Evolutionary conservation across 2,888 invertebrate genomes (phyloP).

Genomic region (Gibbula magus): DNA sequence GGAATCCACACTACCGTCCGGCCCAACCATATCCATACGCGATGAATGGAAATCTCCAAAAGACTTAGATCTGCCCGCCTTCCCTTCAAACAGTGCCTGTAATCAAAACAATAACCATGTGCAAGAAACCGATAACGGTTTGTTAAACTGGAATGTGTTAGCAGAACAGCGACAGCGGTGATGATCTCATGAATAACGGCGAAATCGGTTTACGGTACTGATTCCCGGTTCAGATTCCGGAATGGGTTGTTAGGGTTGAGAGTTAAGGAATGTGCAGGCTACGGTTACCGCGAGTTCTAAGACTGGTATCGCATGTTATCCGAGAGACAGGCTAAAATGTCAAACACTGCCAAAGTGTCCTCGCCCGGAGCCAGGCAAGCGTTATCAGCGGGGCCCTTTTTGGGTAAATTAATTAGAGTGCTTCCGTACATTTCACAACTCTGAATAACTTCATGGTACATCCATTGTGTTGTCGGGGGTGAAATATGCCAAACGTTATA

Average conservation of each 20-base stretch:
- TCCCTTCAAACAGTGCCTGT: not conserved
- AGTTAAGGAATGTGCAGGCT: slow-evolving; percentile 1
- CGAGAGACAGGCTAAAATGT: slow-evolving; percentile 5
- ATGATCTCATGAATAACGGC: not conserved
- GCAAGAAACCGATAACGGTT: not conserved
- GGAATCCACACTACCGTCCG: not conserved
- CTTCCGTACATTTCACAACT: too few species aligned
- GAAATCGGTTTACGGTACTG: not conserved
- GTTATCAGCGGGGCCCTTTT: not conserved
- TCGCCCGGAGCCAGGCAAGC: not conserved
- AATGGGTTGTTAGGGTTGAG: not conserved
- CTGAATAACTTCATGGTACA: too few species aligned
- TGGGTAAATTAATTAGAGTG: too few species aligned
- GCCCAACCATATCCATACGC: not conserved
- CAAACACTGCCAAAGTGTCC: not conserved
- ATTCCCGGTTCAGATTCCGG: not conserved
- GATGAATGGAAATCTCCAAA: not conserved
- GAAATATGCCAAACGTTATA: too few species aligned
- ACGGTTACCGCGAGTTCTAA: not conserved
- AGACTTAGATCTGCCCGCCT: slow-evolving; percentile 10
- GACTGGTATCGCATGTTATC: slow-evolving; percentile 1
- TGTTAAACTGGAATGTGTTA: not conserved
- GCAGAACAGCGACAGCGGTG: not conserved
- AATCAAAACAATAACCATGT: slow-evolving; percentile 12
- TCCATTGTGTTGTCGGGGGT: too few species aligned